These are phyloP conservation scores for Isaurus tuberculatus DNA, from an alignment of 92 coral and sea anemone species.

Conservation along the genomic window DNA sequence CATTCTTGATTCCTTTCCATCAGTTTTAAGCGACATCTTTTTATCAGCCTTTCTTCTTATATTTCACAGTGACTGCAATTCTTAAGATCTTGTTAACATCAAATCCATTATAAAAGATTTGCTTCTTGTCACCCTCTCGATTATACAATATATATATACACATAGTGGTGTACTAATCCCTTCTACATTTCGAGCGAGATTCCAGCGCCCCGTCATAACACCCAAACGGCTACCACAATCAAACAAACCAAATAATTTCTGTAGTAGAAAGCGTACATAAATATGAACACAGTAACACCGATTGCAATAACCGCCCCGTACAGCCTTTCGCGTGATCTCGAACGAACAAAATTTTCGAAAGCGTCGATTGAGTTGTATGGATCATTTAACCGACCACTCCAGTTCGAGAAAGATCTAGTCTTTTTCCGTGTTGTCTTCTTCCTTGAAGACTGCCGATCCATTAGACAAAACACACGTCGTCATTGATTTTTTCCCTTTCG, in stretches of 20 bases:
- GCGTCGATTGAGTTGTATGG: conserved; percentile 84
- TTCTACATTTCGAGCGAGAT: not conserved
- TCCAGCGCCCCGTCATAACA: conserved; percentile 27
- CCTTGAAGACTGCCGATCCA: conserved; percentile 27
- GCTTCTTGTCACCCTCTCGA: not conserved
- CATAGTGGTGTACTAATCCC: not conserved
- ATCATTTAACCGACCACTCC: conserved; percentile 50
- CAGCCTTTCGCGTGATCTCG: conserved; percentile 68
- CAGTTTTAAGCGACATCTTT: not conserved
- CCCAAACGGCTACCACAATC: conserved; percentile 94
- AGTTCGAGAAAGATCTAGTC: conserved; percentile 29
- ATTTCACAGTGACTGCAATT: not conserved
- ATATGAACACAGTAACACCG: conserved; percentile 77
- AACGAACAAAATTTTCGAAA: conserved; percentile 85
- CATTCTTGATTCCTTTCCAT: too few relatives aligned
- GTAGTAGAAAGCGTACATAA: conserved; percentile 77
- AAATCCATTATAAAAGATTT: not conserved
- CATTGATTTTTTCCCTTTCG: conserved; percentile 10
- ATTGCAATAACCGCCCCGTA: conserved; percentile 79
- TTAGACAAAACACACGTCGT: conserved; percentile 1
- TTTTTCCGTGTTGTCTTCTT: conserved; percentile 25
- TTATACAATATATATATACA: not conserved
- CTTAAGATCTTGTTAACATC: not conserved
- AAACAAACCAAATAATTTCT: conserved; percentile 87
- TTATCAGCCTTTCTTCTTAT: not conserved